Evolutionary conservation across 2,113 vertebrate species (phyloP), one percentile per base, ranked within the genome.

Genomic region (Oostethus manadensis): DNA sequence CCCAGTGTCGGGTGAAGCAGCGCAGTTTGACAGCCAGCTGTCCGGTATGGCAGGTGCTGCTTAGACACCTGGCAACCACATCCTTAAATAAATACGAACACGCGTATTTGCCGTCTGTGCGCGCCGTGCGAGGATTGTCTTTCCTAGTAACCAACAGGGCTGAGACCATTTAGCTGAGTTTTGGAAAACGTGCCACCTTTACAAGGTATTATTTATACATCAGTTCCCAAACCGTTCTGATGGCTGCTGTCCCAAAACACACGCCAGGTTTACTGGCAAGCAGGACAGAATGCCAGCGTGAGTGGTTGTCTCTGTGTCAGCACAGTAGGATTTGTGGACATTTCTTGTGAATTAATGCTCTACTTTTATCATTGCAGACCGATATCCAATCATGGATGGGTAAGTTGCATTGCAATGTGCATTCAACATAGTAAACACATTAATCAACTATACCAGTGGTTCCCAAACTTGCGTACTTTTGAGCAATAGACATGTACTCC

Each of bases 301-400:
- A 33, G 17, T 44, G 15, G 42, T 15, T 43, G 10, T 43, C 10
- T 44, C 8, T 44, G 14, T 16, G 43, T 14, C 15, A 26, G 10
- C 2, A 43, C 9, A 43, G 1, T 11, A 14, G 15, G 15, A 44
- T 6, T 23, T 33, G 22, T 15, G 22, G 22, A 50, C 22, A 23
- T 23, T 1, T 13, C 18, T 14, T 35, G 17, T 51, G 16, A 29
- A 38, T 40, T 35, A 20, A 55, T 11, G 14, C 11, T 42, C 33
- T 38, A 6, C 10, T 55, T 10, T 21, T 40, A 13, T 55, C 38
- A 18, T 55, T 46, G 6, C 22, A 71, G 35, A 53, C 35, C 29
- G 53, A 63, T 49, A 53, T 49, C 40, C 53, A 55, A 21, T 29
- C 18, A 87, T 87, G 85, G 85, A 87, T 0, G 79, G 81, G 85